These are phyloP conservation scores for Corvus moneduloides DNA, from an alignment of 2,113 vertebrate species.

Conservation along the genomic window DNA sequence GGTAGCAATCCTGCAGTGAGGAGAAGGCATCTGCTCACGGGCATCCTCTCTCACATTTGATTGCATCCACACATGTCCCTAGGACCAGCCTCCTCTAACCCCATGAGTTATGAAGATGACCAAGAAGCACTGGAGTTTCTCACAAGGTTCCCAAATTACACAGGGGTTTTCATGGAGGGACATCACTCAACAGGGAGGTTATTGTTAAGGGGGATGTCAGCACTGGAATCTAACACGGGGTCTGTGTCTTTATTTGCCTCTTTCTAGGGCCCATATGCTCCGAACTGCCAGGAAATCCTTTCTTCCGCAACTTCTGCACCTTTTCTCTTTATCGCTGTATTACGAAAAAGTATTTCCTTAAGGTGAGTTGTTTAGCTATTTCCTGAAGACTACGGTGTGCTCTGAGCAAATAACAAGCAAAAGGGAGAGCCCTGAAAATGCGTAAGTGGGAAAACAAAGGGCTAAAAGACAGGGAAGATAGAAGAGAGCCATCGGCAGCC, in stretches of 20 bases:
- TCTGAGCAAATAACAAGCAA: neutral
- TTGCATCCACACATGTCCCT: neutral
- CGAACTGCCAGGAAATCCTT: neutral
- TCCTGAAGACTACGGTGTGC: neutral
- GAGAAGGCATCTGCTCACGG: neutral
- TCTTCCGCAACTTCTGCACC: constrained; percentile 45
- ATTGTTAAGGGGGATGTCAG: neutral
- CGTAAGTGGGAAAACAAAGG: neutral
- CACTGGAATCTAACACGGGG: neutral
- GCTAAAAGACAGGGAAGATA: neutral
- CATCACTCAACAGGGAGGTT: neutral
- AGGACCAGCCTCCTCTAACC: neutral
- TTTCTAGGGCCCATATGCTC: constrained; percentile 54
- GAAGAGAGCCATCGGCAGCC: neutral
- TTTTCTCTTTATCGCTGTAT: constrained; percentile 58
- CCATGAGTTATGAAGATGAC: neutral
- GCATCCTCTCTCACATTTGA: neutral
- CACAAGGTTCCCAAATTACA: neutral
- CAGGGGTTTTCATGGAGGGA: neutral
- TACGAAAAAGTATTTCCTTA: constrained; percentile 49
- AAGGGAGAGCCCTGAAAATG: neutral
- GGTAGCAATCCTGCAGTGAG: neutral
- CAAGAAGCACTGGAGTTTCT: neutral
- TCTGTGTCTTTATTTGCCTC: neutral
- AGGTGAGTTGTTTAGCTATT: constrained; percentile 36